Evolutionary conservation across 2,888 invertebrate species (phyloP), one percentile per base, ranked within the genome.

Genomic region (Drosophila engyochracea): DNA sequence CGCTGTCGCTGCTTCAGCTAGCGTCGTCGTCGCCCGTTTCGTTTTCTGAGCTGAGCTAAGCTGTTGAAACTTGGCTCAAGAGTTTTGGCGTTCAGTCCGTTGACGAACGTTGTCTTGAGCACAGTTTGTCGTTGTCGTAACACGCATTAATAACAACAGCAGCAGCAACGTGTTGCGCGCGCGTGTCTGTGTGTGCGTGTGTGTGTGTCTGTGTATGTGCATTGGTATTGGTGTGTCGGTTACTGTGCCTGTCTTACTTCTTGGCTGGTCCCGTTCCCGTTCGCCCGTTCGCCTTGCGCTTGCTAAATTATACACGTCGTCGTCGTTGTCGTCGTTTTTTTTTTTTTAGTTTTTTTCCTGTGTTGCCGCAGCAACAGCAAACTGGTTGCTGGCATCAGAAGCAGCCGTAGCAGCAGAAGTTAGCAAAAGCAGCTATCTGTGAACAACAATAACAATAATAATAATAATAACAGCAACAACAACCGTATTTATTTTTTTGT

Each of bases 21-120:
- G 14, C 31, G 30, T 9, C 61, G 55, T 47, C 61, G 31, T 37
- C 65, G 65, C 31, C 55, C 57, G 62, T 60, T 81, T 72, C 77
- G 58, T 72, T 76, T 62, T 41, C 41, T 58, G 41, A 57, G 16
- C 51, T 28, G 60, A 75, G 81, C 73, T 69, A 52, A 81, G 78
- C 81, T 73, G 69, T 70, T 81, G 78, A 77, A 73, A 77, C 81
- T 87, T 79, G 82, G 82, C 87, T 83, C 76, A 73, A 74, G 73
- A 66, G 61, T 79, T 79, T 83, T 69, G 63, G 68, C 62, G 52
- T 77, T 82, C 89, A 85, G 87, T 85, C 79, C 67, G 73, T 82
- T 79, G 72, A 64, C 82, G 89, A 85, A 86, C 89, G 84, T 89
- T 76, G 81, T 83, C 74, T 83, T 81, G 87, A 85, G 76, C 87